A percentile compares a stretch with the other conserved stretches of the same genome.
Evolutionary conservation across 1,140 invertebrate species (phyloP).

Genomic region (Colletes gigas): DNA sequence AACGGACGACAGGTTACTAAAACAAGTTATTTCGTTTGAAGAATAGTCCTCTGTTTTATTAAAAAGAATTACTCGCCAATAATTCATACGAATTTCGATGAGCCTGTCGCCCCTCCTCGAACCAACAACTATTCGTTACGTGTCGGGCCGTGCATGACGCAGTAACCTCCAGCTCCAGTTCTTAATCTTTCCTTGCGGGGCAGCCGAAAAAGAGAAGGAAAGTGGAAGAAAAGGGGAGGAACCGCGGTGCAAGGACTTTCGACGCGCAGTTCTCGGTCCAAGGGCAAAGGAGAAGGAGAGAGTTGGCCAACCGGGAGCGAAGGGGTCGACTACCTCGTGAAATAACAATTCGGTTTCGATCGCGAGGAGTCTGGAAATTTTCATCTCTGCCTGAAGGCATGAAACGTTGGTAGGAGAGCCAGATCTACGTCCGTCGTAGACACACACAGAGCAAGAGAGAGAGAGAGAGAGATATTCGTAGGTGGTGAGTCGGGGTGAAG

Average conservation of each 20-base stretch:
- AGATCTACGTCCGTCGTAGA: slow-evolving; percentile 34
- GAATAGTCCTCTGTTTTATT: too few species aligned
- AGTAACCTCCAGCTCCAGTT: background rate
- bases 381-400: slow-evolving; percentile 64
- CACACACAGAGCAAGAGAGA: slow-evolving; percentile 18
- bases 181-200: slow-evolving; percentile 22
- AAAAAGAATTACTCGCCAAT: too few species aligned
- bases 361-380: slow-evolving; percentile 69
- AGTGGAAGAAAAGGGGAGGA: slow-evolving; percentile 21
- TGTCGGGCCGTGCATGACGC: too few species aligned
- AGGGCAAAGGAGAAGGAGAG: slow-evolving; percentile 65
- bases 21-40: too few species aligned
- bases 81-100: background rate
- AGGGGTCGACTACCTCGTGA: slow-evolving; percentile 68
- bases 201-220: slow-evolving; percentile 21
- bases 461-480: slow-evolving; percentile 33
- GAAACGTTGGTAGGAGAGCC: slow-evolving; percentile 42
- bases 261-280: slow-evolving; percentile 48
- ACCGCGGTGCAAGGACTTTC: slow-evolving; percentile 35
- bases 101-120: background rate
- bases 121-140: background rate
- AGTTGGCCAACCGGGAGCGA: slow-evolving; percentile 33
- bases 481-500: slow-evolving; percentile 19
- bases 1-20: too few species aligned
- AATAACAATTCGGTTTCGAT: slow-evolving; percentile 71